These are phyloP conservation scores for Apoda limacodes DNA, from an alignment of 2,888 invertebrate species.

Conservation along the genomic window DNA sequence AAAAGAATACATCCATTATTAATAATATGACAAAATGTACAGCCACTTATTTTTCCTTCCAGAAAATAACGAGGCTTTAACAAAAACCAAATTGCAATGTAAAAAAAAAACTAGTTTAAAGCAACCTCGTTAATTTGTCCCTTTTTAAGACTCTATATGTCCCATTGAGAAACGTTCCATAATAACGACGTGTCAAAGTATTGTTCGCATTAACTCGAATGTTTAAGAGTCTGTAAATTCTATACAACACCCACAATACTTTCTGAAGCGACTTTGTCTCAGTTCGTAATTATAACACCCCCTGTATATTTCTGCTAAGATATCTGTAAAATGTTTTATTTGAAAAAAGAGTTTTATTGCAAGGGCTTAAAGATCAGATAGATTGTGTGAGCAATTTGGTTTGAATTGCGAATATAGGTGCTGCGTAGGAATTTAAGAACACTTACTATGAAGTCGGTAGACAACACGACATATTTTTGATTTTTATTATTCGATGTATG, in stretches of 20 bases:
- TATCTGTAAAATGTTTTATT: conserved; percentile 19
- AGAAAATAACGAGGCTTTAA: too few relatives aligned
- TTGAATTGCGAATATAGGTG: conserved; percentile 5
- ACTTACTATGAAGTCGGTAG: too few relatives aligned
- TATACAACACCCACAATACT: conserved; percentile 56
- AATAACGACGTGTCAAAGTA: conserved; percentile 56
- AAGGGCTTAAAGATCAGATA: conserved; percentile 16
- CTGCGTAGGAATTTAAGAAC: too few relatives aligned
- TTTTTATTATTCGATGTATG: too few relatives aligned
- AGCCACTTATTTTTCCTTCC: too few relatives aligned
- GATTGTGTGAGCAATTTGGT: conserved; percentile 1
- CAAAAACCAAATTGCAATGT: too few relatives aligned
- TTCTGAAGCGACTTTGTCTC: conserved; percentile 66
- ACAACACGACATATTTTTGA: too few relatives aligned
- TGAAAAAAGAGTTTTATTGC: conserved; percentile 13
- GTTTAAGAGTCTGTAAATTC: conserved; percentile 58
- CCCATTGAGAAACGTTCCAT: conserved; percentile 45
- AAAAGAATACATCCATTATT: too few relatives aligned
- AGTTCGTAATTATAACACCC: conserved; percentile 63
- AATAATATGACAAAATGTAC: too few relatives aligned
- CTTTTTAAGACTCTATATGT: conserved; percentile 29
- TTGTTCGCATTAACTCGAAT: conserved; percentile 51
- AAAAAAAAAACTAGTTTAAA: too few relatives aligned
- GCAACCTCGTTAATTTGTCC: conserved; percentile 25
- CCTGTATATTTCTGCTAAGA: conserved; percentile 39